These are phyloP conservation scores for Plodia interpunctella DNA, from an alignment of 1,140 invertebrate genomes.

Conservation along the genomic window DNA sequence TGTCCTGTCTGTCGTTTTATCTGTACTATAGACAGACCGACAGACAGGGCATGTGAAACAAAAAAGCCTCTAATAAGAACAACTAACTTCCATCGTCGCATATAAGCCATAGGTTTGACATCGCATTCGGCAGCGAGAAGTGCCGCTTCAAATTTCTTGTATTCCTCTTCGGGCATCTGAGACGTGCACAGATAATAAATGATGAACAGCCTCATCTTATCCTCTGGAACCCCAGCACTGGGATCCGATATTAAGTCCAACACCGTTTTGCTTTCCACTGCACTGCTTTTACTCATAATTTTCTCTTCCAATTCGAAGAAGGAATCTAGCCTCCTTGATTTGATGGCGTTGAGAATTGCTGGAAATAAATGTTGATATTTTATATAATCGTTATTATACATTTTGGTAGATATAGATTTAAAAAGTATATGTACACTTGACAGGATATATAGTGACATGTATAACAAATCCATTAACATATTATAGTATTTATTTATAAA, in stretches of 20 bases:
- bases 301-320: slow-evolving; percentile 99
- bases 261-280: slow-evolving; percentile 85
- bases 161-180: slow-evolving; percentile 88
- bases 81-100: slow-evolving; percentile 92
- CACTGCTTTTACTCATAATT: slow-evolving; percentile 88
- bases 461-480: no score
- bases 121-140: slow-evolving; percentile 91
- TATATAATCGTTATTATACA: no score
- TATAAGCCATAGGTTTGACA: slow-evolving; percentile 88
- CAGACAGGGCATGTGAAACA: not conserved
- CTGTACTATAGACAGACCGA: no score
- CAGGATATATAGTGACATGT: no score
- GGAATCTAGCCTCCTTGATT: slow-evolving; percentile 93
- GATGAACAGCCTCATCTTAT: slow-evolving; percentile 96
- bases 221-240: slow-evolving; percentile 91
- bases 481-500: no score
- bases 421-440: no score
- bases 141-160: slow-evolving; percentile 88
- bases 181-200: slow-evolving; percentile 94
- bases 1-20: no score
- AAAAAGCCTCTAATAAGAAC: not conserved
- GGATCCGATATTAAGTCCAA: slow-evolving; percentile 91
- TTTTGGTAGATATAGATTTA: no score
- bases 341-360: slow-evolving; percentile 94
- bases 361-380: slow-evolving; percentile 27